Evolutionary conservation across 2,797 vertebrate species (phyloP), one percentile per base, ranked within the genome.

Genomic region (Urosaurus nigricauda): DNA sequence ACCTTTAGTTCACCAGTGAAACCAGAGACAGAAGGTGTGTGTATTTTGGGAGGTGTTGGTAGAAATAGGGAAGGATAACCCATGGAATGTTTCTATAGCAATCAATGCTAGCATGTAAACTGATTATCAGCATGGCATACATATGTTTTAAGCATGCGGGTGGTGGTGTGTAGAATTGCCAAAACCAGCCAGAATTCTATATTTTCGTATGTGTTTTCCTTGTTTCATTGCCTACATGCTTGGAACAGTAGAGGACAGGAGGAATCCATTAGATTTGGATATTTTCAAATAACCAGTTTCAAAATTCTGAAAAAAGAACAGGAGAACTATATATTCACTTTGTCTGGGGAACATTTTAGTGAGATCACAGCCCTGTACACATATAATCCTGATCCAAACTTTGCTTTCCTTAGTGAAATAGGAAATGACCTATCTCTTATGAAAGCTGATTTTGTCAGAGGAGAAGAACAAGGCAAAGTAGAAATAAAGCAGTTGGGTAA

Each of bases 251-350:
- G 60, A n/a, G 37, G 37, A 19, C 6, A 17, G 24, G 6, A 24
- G 6, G 4, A 51, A 86, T 51, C 7, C 35, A 29, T 78, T 53
- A 37, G 32, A 43, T 47, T 3, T 75, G 26, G 60, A 32, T 6
- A 0, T 43, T 84, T 91, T 70, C 85, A 32, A 87, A 63, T 35
- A 2, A 82, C 29, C 53, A 74, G 0, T 21, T 58, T 74, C 21
- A 14, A 71, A 65, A 75, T 77, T 74, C 5, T 5, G 43, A 29
- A 37, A 17, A 12, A 58, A 1, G 35, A 29, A 19, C 9, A 0
- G 5, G 26, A 16, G 47, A 71, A 12, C 60, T 21, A 0, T 0
- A 16, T 13, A 37, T 7, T 0, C 68, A 0, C 12, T 60, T 37
- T 2, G 26, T n/a, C n/a, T n/a, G n/a, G n/a, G n/a, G n/a, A n/a